Conservation (phyloP, 2,113 vertebrate genomes). For the Myiozetetes cayanensis region DNA sequence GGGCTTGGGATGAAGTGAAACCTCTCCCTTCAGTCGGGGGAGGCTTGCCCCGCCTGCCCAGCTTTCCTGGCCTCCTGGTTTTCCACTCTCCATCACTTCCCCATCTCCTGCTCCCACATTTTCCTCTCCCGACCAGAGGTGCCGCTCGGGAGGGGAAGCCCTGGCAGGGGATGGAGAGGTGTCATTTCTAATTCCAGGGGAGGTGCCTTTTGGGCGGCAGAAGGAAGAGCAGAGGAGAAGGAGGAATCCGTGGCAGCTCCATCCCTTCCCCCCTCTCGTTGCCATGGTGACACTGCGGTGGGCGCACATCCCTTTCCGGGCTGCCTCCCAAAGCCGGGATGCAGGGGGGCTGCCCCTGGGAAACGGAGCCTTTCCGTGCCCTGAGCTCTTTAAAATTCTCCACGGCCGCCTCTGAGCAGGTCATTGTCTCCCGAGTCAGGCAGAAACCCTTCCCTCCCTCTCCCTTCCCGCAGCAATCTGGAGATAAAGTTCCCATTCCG, state of each 20-base stretch:
- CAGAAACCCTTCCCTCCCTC: background rate
- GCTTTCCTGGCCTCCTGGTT: rapidly evolving
- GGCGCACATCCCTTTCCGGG: background rate
- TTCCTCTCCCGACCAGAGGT: background rate
- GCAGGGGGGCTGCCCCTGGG: background rate
- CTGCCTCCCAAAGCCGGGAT: background rate
- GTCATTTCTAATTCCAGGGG: background rate
- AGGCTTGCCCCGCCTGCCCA: background rate
- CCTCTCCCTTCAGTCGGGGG: rapidly evolving
- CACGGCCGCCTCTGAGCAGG: background rate
- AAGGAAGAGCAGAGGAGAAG: background rate
- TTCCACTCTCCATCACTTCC: background rate
- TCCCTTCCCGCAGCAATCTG: background rate
- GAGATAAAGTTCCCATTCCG: slow-evolving; percentile 27
- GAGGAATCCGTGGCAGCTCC: background rate
- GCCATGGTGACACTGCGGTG: background rate
- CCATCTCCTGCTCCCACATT: background rate
- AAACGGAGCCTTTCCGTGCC: background rate
- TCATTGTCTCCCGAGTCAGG: slow-evolving; percentile 14
- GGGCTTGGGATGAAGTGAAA: background rate
- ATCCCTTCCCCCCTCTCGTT: background rate
- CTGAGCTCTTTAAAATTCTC: slow-evolving; percentile 18
- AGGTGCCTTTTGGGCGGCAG: background rate
- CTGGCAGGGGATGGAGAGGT: background rate
- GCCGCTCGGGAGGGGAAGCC: background rate